A percentile compares a stretch with the other conserved stretches of the same genome.
Conservation (phyloP, 2,113 vertebrate species). For the Eubucco bourcierii region DNA sequence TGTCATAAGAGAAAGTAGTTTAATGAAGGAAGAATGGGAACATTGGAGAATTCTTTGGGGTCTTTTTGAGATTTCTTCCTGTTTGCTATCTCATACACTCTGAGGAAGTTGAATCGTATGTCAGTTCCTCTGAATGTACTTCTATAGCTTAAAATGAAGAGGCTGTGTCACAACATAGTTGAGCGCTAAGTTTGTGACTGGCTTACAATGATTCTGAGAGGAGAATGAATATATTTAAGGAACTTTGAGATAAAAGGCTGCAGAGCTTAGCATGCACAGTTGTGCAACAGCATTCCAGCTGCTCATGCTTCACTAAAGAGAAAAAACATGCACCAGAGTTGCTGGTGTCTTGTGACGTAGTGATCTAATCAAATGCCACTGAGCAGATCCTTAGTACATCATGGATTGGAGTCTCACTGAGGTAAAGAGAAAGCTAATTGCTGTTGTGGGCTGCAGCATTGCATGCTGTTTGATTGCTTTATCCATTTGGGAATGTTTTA, state of each 20-base stretch:
- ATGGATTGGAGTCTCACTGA: neutral
- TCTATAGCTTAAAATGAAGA: neutral
- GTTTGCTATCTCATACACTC: neutral
- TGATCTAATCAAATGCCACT: neutral
- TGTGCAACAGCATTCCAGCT: neutral
- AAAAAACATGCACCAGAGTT: neutral
- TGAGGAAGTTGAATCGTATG: neutral
- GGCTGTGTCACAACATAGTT: fast-evolving
- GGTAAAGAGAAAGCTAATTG: neutral
- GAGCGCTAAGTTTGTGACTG: neutral
- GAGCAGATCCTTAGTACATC: neutral
- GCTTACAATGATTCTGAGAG: neutral
- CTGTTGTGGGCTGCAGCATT: neutral
- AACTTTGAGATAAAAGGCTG: neutral
- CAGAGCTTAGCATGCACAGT: neutral
- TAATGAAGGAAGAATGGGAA: neutral
- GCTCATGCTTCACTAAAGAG: neutral
- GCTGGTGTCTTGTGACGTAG: neutral
- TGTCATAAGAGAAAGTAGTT: neutral
- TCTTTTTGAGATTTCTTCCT: neutral
- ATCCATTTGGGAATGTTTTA: neutral
- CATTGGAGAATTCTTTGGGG: neutral
- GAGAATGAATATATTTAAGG: neutral
- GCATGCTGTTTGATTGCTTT: neutral
- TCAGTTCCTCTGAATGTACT: neutral